Conservation (phyloP, 2,888 invertebrate genomes). For the Drosophila atripex region DNA sequence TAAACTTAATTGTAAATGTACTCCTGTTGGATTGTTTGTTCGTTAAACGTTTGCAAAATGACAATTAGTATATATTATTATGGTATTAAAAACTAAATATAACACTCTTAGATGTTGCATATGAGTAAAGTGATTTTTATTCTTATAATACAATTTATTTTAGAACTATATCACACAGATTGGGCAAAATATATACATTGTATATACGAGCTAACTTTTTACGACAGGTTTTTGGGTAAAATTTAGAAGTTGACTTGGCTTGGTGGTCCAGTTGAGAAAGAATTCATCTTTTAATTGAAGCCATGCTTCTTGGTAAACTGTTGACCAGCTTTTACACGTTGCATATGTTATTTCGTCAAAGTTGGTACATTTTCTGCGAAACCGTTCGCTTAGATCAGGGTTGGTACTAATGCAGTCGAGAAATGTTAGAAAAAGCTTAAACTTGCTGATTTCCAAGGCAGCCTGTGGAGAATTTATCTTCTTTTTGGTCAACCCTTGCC, state of each 20-base stretch:
- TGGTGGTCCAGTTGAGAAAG: conserved; percentile 86
- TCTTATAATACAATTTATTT: background rate
- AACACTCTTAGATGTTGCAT: conserved; percentile 67
- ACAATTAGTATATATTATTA: conserved; percentile 74
- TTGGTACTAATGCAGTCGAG: conserved; percentile 82
- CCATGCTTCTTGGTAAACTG: conserved; percentile 84
- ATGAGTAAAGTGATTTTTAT: conserved; percentile 7
- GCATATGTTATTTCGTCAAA: conserved; percentile 59
- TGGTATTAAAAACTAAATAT: conserved; percentile 72
- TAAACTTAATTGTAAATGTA: conserved; percentile 46
- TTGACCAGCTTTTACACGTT: conserved; percentile 65
- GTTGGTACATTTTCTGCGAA: conserved; percentile 27
- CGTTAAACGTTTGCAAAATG: conserved; percentile 71
- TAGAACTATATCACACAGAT: background rate
- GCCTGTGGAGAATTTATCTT: conserved; percentile 81
- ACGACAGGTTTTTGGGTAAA: conserved; percentile 37
- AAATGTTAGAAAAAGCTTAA: conserved; percentile 85
- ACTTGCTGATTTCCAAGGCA: conserved; percentile 86
- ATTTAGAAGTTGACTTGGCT: conserved; percentile 81
- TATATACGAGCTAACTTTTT: background rate
- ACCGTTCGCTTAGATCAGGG: conserved; percentile 55
- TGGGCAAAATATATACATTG: background rate
- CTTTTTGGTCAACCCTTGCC: conserved; percentile 91
- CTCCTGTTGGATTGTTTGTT: conserved; percentile 46
- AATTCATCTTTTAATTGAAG: conserved; percentile 83